These are phyloP conservation scores for Atherinomorus stipes DNA, from an alignment of 2,113 vertebrate genomes.

Conservation along the genomic window DNA sequence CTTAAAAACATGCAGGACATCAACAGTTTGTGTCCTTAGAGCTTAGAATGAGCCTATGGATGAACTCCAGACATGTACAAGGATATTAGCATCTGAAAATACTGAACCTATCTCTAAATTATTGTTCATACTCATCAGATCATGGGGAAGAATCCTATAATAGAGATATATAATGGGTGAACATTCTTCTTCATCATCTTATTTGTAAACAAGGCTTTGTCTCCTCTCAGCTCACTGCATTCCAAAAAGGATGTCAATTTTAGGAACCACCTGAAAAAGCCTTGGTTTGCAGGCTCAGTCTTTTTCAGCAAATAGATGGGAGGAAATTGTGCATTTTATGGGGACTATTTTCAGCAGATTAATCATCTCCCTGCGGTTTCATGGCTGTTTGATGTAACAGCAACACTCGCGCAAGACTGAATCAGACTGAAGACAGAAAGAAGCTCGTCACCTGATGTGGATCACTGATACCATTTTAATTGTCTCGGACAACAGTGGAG, in stretches of 20 bases:
- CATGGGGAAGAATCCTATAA: no score
- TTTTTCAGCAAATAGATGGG: neutral
- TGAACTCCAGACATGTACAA: no score
- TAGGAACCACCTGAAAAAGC: neutral
- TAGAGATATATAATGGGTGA: no score
- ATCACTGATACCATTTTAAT: conserved; percentile 22
- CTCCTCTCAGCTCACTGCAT: neutral
- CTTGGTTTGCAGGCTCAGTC: neutral
- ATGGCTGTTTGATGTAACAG: neutral
- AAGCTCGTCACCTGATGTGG: neutral
- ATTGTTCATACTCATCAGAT: no score
- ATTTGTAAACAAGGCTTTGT: no score
- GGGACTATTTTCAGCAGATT: neutral
- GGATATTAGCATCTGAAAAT: no score
- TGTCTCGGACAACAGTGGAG: conserved; percentile 11
- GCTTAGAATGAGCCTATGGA: no score
- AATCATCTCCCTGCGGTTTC: neutral
- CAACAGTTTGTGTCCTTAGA: no score
- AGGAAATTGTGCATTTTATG: neutral
- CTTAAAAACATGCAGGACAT: no score
- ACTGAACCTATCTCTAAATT: no score
- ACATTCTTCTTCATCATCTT: no score
- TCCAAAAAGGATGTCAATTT: neutral
- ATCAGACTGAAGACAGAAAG: neutral
- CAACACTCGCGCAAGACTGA: neutral